Conservation (phyloP, 2,797 vertebrate genomes). For the Poecilia gillii region DNA sequence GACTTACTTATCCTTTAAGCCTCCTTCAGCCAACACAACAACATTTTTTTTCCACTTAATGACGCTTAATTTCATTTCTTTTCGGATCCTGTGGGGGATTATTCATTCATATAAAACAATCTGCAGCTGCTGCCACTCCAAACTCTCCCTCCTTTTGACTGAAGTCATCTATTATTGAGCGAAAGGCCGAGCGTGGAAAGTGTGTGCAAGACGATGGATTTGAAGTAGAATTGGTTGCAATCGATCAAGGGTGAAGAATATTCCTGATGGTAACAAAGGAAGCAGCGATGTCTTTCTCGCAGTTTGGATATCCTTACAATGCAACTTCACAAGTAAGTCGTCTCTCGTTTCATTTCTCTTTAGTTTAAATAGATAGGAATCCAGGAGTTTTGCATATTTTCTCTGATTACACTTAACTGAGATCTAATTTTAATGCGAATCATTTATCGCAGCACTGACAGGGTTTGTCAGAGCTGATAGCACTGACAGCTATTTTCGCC, state of each 20-base stretch:
- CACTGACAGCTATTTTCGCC: constrained; percentile 53
- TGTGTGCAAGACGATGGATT: constrained; percentile 88
- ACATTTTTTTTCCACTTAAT: constrained; percentile 80
- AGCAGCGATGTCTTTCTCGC: constrained; percentile 96
- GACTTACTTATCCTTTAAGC: constrained; percentile 89
- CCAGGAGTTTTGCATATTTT: constrained; percentile 13
- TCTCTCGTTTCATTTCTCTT: constrained; percentile 43
- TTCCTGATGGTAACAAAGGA: constrained; percentile 92
- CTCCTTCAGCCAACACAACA: constrained; percentile 87
- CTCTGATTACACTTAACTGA: constrained; percentile 23
- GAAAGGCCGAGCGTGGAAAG: constrained; percentile 89
- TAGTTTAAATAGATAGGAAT: constrained; percentile 23
- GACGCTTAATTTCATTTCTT: constrained; percentile 85
- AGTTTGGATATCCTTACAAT: constrained; percentile 97
- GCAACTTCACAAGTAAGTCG: constrained; percentile 95
- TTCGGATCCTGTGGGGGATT: constrained; percentile 83
- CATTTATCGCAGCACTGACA: constrained; percentile 46
- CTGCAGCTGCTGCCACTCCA: constrained; percentile 82
- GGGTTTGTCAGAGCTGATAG: no score
- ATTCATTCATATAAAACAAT: constrained; percentile 87
- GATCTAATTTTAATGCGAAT: constrained; percentile 27
- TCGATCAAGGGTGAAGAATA: constrained; percentile 89
- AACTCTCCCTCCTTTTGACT: constrained; percentile 86
- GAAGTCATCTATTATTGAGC: constrained; percentile 92
- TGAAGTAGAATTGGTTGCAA: constrained; percentile 89